These are phyloP conservation scores for Drosophila anceps DNA, from an alignment of 2,888 invertebrate genomes.

Conservation along the genomic window DNA sequence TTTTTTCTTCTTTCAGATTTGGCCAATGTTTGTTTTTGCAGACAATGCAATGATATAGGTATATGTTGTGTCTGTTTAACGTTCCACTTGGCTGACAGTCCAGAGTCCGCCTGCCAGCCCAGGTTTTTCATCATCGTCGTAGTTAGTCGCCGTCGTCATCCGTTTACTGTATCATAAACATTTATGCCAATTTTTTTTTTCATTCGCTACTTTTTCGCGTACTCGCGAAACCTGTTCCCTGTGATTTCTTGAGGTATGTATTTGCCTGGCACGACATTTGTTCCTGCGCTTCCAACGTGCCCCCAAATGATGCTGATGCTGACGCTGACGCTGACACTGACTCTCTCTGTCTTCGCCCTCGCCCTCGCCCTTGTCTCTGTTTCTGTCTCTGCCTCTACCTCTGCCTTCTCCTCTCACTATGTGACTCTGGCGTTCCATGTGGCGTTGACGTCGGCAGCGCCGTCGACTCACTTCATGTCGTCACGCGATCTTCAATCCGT, in stretches of 20 bases:
- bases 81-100: slow-evolving; percentile 73
- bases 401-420: slow-evolving; percentile 7
- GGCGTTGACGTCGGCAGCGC: slow-evolving; percentile 36
- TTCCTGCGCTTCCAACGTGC: slow-evolving; percentile 59
- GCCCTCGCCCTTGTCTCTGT: not conserved
- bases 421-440: slow-evolving; percentile 38
- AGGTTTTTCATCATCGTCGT: slow-evolving; percentile 65
- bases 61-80: slow-evolving; percentile 36
- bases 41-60: slow-evolving; percentile 50
- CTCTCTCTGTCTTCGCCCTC: slow-evolving; percentile 21
- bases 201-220: slow-evolving; percentile 33
- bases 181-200: slow-evolving; percentile 69
- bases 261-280: slow-evolving; percentile 79
- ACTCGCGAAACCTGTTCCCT: slow-evolving; percentile 65
- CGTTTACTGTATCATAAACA: slow-evolving; percentile 79
- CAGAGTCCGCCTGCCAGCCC: slow-evolving; percentile 17
- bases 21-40: slow-evolving; percentile 32
- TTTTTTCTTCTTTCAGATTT: slow-evolving; percentile 27
- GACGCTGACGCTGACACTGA: slow-evolving; percentile 25
- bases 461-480: slow-evolving; percentile 72
- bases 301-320: slow-evolving; percentile 42
- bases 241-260: slow-evolving; percentile 70
- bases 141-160: slow-evolving; percentile 54
- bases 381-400: not conserved
- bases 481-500: slow-evolving; percentile 78